These are phyloP conservation scores for Palloptera scutellata DNA, from an alignment of 2,888 invertebrate genomes.

Conservation along the genomic window DNA sequence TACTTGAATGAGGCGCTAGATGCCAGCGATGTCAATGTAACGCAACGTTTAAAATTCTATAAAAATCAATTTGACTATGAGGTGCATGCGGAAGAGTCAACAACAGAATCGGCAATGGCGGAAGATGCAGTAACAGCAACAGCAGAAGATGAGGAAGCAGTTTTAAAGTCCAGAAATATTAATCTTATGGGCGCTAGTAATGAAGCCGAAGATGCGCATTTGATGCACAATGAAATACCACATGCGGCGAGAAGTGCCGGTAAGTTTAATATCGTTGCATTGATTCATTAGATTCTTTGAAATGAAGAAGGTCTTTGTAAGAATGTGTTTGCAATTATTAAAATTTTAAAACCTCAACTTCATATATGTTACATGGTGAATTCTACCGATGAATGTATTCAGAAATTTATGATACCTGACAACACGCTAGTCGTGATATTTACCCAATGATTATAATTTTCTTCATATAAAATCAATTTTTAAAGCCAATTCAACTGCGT, in stretches of 20 bases:
- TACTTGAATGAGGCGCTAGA: slow-evolving; percentile 75
- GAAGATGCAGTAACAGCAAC: slow-evolving; percentile 20
- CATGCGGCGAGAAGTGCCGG: slow-evolving; percentile 49
- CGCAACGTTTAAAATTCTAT: slow-evolving; percentile 71
- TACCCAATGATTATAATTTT: no score
- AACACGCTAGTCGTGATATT: no score
- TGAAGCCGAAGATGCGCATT: slow-evolving; percentile 44
- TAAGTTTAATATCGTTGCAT: slow-evolving; percentile 36
- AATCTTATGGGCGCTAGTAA: slow-evolving; percentile 1
- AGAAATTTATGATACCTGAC: no score
- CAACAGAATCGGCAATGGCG: slow-evolving; percentile 33
- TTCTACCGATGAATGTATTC: no score
- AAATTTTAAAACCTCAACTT: no score
- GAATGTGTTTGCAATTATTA: no score
- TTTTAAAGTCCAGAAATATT: neutral
- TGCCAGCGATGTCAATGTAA: slow-evolving; percentile 72
- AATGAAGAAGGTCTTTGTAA: no score
- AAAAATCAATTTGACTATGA: slow-evolving; percentile 71
- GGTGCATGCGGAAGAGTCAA: slow-evolving; percentile 53
- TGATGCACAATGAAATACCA: slow-evolving; percentile 48
- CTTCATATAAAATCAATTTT: no score
- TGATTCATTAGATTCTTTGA: no score
- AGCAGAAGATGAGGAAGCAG: neutral
- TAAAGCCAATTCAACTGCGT: no score
- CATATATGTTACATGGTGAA: no score